Base-by-base conservation (phyloP, 2,888 invertebrate genomes). In the Drosophila picticornis region DNA sequence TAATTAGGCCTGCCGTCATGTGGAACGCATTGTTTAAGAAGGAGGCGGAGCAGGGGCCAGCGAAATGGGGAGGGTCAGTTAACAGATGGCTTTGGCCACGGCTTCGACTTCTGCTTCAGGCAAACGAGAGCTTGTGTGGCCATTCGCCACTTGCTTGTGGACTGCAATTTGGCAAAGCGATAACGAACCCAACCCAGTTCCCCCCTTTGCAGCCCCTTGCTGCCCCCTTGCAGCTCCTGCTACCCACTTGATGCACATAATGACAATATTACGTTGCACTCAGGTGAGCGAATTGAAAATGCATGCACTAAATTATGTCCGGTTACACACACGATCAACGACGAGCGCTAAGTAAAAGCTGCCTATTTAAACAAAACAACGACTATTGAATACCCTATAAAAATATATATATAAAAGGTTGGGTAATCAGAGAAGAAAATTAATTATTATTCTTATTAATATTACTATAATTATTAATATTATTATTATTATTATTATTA, bases 1-100 rank as follows among this genome's bases (percentile, higher is more conserved):
- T 84, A 84, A 84, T 84, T 88, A 88, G 84, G 84, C 81, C 83
- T 86, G 88, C 88, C 69, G 86, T 75, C 86, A 88, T 85, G 84
- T 84, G 84, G 84, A 84, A 86, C 88, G 81, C 75, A 83, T 80
- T 88, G 75, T 61, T 27, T 27, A 58, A 69, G 57, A 10, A 43
- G 61, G 5, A 36, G 59, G 58, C 43, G 51, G 22, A 25, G 16
- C 3, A 11, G 56, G 51, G 36, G 36, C 19, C 56, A 56, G 38
- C n/a, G 19, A 38, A 38, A 38, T 38, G 36, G 9, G 25, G 46
- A 43, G 60, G 63, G 50, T 52, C 67, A 67, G 51, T 29, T 71
- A 78, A 75, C 77, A 80, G 80, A 80, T 78, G 80, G 67, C 64
- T 71, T 43, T 55, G 43, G 74, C 61, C 64, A 50, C 32, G 29